These are phyloP conservation scores for Pegea sp. DNA, from an alignment of 23 tunicate species.

Conservation along the genomic window DNA sequence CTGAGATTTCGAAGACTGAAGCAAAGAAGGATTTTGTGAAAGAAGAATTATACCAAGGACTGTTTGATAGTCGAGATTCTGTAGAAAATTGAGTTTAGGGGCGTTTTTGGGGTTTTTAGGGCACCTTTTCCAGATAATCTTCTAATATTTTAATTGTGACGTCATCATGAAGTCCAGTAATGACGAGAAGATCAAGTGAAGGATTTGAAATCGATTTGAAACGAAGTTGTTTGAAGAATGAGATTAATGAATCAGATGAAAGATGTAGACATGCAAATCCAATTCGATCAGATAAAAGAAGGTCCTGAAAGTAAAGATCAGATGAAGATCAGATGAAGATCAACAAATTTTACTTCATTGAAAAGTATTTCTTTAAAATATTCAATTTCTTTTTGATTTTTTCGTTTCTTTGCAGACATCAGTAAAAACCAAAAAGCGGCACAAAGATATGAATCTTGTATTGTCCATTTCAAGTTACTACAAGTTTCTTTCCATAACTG, in stretches of 20 bases:
- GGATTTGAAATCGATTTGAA: slow-evolving; percentile 8
- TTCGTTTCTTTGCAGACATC: neutral
- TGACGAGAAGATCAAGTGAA: slow-evolving; percentile 11
- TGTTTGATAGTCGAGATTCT: slow-evolving; percentile 35
- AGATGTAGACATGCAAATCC: slow-evolving; percentile 56
- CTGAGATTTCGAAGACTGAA: neutral
- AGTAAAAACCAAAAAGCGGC: slow-evolving; percentile 9
- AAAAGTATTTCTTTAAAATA: neutral
- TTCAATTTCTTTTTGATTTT: neutral
- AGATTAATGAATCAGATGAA: slow-evolving; percentile 8
- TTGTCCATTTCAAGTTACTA: neutral
- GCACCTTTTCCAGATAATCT: slow-evolving; percentile 37
- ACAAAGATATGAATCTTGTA: slow-evolving; percentile 6
- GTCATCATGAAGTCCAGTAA: slow-evolving; percentile 14
- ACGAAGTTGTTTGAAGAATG: slow-evolving; percentile 5
- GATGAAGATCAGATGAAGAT: too few species aligned
- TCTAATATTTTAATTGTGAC: slow-evolving; percentile 19
- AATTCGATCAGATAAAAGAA: slow-evolving; percentile 27
- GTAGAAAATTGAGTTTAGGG: too few species aligned
- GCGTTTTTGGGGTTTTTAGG: too few species aligned
- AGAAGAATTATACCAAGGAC: slow-evolving; percentile 8
- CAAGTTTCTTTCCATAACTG: slow-evolving; percentile 14
- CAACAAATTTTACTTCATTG: neutral
- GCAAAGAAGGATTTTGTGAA: neutral
- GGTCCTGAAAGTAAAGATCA: slow-evolving; percentile 10